Percentiles rank a stretch among this genome's conserved stretches.
Conservation (phyloP, 2,888 invertebrate genomes). For the Abscondita cerata region DNA sequence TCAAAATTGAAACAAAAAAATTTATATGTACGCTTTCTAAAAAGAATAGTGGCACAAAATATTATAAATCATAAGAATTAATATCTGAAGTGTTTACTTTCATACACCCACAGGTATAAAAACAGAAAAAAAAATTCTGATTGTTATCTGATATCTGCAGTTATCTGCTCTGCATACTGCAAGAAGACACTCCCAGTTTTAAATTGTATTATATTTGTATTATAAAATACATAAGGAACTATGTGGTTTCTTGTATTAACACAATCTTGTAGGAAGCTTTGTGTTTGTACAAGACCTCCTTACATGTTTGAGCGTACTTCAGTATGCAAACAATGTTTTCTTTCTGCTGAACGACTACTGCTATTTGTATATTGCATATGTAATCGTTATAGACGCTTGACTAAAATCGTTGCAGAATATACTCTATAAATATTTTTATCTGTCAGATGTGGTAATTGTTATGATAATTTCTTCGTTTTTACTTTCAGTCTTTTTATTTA, state of each 20-base stretch:
- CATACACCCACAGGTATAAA: too few species aligned
- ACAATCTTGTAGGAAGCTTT: conserved; percentile 35
- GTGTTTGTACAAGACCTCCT: conserved; percentile 36
- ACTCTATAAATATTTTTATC: too few species aligned
- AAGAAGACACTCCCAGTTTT: conserved; percentile 36
- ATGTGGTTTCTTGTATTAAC: conserved; percentile 32
- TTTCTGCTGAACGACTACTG: conserved; percentile 25
- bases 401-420: conserved; percentile 19
- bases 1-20: too few species aligned
- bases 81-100: too few species aligned
- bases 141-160: conserved; percentile 43
- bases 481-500: too few species aligned
- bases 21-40: too few species aligned
- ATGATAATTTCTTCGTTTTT: too few species aligned
- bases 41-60: too few species aligned
- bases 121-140: conserved; percentile 34
- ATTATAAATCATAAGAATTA: too few species aligned
- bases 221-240: conserved; percentile 34
- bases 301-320: conserved; percentile 34
- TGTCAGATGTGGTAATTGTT: too few species aligned
- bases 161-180: conserved; percentile 41
- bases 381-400: conserved; percentile 5
- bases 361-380: conserved; percentile 28
- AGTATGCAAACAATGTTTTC: conserved; percentile 38
- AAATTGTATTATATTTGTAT: conserved; percentile 39